Evolutionary conservation across 2,797 vertebrate species (phyloP), one percentile per base, ranked within the genome.

Genomic region (Dromococcyx pavoninus): DNA sequence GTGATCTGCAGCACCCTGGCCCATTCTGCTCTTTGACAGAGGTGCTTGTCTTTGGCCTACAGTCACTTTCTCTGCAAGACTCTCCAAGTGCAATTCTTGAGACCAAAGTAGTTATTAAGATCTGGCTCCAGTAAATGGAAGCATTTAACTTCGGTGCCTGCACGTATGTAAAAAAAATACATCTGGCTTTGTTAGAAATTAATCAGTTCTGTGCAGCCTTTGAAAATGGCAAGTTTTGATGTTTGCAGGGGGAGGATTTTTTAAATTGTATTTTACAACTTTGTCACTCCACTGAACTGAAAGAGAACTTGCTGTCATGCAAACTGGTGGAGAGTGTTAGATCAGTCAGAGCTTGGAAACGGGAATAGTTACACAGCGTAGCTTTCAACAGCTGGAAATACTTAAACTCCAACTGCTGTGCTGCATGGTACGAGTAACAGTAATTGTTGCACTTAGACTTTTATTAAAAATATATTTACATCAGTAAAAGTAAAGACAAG

Each of bases 341-440:
- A 93, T 39, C 81, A 82, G 89, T 24, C 85, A 56, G 64, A 85
- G 48, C 28, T 66, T 73, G 84, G 82, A 84, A 91, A 80, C 9
- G 25, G 83, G 82, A 85, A 74, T 88, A 92, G 91, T 76, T 54
- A 97, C 93, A 78, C 96, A 98, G 92, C 43, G 10, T 25, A 90
- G 85, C 16, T 95, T 97, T 88, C 50, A 91, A 67, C 88, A 95
- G 91, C 72, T 95, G 88, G 77, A 60, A 91, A 72, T 5, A 27
- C 2, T 94, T 71, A 35, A 51, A 80, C 39, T 60, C 44, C 53
- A 33, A 67, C 41, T 56, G 62, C 53, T 67, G 35, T 22, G 14
- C 39, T 56, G 41, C 7, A 3, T 17, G 39, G n/a, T 39, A 0
- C 11, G 24, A 70, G 21, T 17, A 35, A 58, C 5, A 11, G 71